phyloP scores from a whole-genome alignment of 2,888 invertebrate species.

The Gymnosoma rotundatum region DNA sequence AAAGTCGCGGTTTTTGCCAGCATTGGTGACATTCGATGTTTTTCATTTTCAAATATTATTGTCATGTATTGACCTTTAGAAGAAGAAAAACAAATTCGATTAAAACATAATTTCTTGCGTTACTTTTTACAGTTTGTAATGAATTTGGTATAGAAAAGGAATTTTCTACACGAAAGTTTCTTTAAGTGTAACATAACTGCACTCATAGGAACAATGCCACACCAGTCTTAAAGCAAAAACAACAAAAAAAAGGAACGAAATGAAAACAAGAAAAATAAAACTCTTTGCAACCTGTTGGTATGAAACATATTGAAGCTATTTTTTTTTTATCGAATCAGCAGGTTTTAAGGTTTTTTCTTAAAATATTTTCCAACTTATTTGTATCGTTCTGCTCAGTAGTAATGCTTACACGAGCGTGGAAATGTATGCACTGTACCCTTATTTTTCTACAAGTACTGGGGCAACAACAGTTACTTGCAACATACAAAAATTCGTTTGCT shows the following conservation, averaged over 20 bases:
- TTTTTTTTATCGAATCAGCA: slow-evolving; percentile 48
- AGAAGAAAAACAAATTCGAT: too few relatives aligned
- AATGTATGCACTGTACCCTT: slow-evolving; percentile 68
- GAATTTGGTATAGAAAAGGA: too few relatives aligned
- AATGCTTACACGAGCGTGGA: slow-evolving; percentile 70
- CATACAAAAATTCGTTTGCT: slow-evolving; percentile 36
- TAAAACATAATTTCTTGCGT: too few relatives aligned
- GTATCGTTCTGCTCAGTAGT: slow-evolving; percentile 30
- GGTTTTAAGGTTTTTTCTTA: slow-evolving; percentile 62
- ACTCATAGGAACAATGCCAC: slow-evolving; percentile 56
- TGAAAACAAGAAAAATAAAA: neutral
- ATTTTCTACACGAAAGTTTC: too few relatives aligned
- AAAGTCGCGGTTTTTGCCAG: too few relatives aligned
- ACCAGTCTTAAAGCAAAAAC: slow-evolving; percentile 19
- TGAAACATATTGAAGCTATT: slow-evolving; percentile 51
- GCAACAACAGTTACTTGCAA: slow-evolving; percentile 50
- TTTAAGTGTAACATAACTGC: slow-evolving; percentile 46
- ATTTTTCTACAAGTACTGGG: slow-evolving; percentile 42
- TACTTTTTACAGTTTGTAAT: too few relatives aligned
- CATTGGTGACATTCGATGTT: too few relatives aligned
- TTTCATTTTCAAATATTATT: too few relatives aligned
- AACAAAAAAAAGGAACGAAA: neutral
- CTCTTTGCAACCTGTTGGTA: slow-evolving; percentile 66
- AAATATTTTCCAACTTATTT: slow-evolving; percentile 21
- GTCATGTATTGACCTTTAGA: too few relatives aligned